These are phyloP conservation scores for Sycophila sp. DNA, from an alignment of 1,140 invertebrate genomes.

Conservation along the genomic window DNA sequence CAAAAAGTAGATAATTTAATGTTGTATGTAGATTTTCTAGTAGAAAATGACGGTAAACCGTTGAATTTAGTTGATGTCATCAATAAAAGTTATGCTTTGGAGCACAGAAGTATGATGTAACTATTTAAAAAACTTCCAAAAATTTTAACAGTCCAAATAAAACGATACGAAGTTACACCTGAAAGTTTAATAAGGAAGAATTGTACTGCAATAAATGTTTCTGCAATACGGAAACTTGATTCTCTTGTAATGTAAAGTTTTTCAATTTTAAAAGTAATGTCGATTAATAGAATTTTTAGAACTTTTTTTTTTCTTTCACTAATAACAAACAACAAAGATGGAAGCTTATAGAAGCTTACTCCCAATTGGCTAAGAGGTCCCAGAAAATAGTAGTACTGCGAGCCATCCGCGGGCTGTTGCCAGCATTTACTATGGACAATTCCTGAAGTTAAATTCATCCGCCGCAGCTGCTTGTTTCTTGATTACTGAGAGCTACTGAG, in stretches of 20 bases:
- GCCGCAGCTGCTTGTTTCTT: too few relatives aligned
- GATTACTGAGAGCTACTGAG: too few relatives aligned
- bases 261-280: neutral
- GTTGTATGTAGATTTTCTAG: slow-evolving; percentile 52
- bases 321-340: too few relatives aligned
- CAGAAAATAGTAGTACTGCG: too few relatives aligned
- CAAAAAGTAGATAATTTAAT: slow-evolving; percentile 55
- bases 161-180: slow-evolving; percentile 52
- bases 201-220: slow-evolving; percentile 50
- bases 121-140: slow-evolving; percentile 52
- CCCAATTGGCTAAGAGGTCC: too few relatives aligned
- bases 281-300: slow-evolving; percentile 1
- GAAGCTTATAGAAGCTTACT: too few relatives aligned
- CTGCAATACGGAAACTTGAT: slow-evolving; percentile 44
- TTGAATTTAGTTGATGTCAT: slow-evolving; percentile 49
- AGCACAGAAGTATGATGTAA: slow-evolving; percentile 54
- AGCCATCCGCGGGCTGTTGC: too few relatives aligned
- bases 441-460: too few relatives aligned
- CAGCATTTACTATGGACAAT: too few relatives aligned
- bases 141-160: slow-evolving; percentile 56
- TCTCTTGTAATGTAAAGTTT: slow-evolving; percentile 50
- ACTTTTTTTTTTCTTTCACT: slow-evolving; percentile 36
- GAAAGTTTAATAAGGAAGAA: slow-evolving; percentile 54
- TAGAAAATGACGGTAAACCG: slow-evolving; percentile 39
- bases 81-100: slow-evolving; percentile 47